Base-by-base conservation (phyloP, 2,888 invertebrate species). In the Patella depressa region DNA sequence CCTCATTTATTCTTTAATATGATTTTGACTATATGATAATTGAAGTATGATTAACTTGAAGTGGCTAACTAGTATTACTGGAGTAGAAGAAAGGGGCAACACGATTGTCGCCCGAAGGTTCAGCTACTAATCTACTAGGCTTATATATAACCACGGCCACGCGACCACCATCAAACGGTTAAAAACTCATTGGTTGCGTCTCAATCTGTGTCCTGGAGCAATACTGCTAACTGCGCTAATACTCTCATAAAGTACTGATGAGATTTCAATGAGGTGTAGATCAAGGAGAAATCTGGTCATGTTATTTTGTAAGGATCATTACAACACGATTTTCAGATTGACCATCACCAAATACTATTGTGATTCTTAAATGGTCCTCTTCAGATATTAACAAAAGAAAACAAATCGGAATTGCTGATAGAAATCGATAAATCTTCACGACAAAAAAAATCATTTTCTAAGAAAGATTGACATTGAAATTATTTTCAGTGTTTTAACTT, bases 231-330 rank as follows among this genome's bases (percentile, higher is more conserved):
- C 19, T 65, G 24, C 65, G 24, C 15, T 65, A 65, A 65, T 65
- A 19, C 24, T 24, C 65, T 65, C 65, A 65, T 65, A 65, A 65
- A 65, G 65, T 65, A 65, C 65, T 65, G 24, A 65, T 65, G 65
- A 65, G 65, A 4, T 65, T 15, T 65, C 15, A 65, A 24, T 12
- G 11, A 65, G 19, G 65, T 65, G 19, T 14, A 19, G 65, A 65
- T 65, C 65, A 65, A 65, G 65, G 4, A 65, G 19, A 65, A 19
- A 11, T 12, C 24, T 24, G 19, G 65, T 19, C 24, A 19, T 65
- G 19, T 65, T 24, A 29, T 14, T 11, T 19, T 19, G 7, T 24
- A 24, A 24, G 65, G 45, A 45, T 45, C 45, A 45, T 45, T 45
- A 45, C 45, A 45, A 45, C 45, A 45, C 45, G 45, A 45, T 45